These are phyloP conservation scores for Lithodes maja DNA, from an alignment of 2,888 invertebrate genomes.

Conservation along the genomic window DNA sequence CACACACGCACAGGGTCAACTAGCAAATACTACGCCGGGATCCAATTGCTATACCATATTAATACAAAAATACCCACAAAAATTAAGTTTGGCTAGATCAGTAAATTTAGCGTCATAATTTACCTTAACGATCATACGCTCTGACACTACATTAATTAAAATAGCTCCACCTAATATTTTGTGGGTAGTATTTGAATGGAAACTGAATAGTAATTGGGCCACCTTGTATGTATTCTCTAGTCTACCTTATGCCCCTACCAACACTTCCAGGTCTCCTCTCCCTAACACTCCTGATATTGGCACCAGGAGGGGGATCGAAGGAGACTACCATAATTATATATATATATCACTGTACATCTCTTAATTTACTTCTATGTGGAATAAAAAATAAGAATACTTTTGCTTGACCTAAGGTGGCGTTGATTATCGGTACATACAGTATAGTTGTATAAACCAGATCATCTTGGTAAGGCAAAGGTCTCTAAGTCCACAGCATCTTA, in stretches of 20 bases:
- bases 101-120: no score
- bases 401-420: slow-evolving; percentile 8
- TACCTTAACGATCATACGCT: no score
- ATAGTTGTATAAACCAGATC: slow-evolving; percentile 20
- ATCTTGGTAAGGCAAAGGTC: slow-evolving; percentile 31
- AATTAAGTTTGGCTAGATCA: no score
- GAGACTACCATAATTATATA: slow-evolving; percentile 32
- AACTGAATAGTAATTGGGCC: no score
- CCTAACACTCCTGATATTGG: background rate
- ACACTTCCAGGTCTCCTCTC: slow-evolving; percentile 4
- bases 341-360: slow-evolving; percentile 52
- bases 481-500: slow-evolving; percentile 4
- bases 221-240: no score
- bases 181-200: no score
- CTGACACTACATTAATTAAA: no score
- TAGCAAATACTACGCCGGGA: no score
- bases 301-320: background rate
- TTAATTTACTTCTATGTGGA: slow-evolving; percentile 37
- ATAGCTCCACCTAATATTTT: no score
- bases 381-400: slow-evolving; percentile 56
- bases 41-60: no score
- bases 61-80: no score
- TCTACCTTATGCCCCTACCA: background rate
- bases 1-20: background rate
- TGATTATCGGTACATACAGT: slow-evolving; percentile 15